Conservation (phyloP, 2,113 vertebrate genomes). For the Stigmatopora nigra region DNA sequence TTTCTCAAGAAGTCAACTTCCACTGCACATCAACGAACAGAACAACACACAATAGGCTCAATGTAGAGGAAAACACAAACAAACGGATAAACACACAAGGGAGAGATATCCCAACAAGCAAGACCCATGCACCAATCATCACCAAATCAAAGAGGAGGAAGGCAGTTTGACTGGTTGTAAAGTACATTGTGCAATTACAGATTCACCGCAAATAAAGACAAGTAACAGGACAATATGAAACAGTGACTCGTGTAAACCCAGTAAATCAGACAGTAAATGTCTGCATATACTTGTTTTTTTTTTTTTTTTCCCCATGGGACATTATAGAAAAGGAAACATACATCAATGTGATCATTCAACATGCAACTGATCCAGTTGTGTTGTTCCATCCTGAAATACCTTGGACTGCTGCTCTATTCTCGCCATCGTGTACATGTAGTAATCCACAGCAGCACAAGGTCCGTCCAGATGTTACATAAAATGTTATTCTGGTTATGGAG, state of each 20-base stretch:
- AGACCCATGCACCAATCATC: slow-evolving; percentile 79
- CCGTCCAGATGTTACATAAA: slow-evolving; percentile 16
- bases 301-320: slow-evolving; percentile 55
- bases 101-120: slow-evolving; percentile 58
- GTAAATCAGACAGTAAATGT: slow-evolving; percentile 54
- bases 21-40: slow-evolving; percentile 75
- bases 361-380: slow-evolving; percentile 76
- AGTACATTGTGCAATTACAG: slow-evolving; percentile 60
- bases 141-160: slow-evolving; percentile 37
- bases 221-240: slow-evolving; percentile 63
- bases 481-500: slow-evolving; percentile 59
- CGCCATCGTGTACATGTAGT: slow-evolving; percentile 12
- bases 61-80: slow-evolving; percentile 62
- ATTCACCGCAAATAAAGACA: slow-evolving; percentile 59
- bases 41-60: slow-evolving; percentile 69
- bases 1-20: slow-evolving; percentile 75
- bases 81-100: slow-evolving; percentile 41
- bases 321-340: slow-evolving; percentile 60
- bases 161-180: slow-evolving; percentile 58
- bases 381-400: slow-evolving; percentile 24
- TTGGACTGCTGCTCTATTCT: slow-evolving; percentile 18
- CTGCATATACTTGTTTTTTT: slow-evolving; percentile 23
- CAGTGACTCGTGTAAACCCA: slow-evolving; percentile 46
- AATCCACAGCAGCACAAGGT: slow-evolving; percentile 14
- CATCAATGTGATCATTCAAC: slow-evolving; percentile 70